Percentiles rank a stretch among this genome's conserved stretches.
These are phyloP conservation scores for Heteromormyrus szaboi DNA, from an alignment of 2,797 vertebrate genomes.

Conservation along the genomic window DNA sequence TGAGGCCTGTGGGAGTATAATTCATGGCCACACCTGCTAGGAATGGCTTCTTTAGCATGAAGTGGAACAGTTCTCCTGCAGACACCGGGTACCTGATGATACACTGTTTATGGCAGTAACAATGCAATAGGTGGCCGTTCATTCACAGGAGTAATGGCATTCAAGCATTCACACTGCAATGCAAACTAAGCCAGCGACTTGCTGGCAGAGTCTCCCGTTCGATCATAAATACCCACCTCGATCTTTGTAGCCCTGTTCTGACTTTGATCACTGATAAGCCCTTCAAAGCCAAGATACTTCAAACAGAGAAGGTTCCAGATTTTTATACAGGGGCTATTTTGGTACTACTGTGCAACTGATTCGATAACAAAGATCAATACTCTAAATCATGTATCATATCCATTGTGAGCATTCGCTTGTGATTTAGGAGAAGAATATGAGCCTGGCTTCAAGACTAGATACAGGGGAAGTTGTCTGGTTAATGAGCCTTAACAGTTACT, in stretches of 20 bases:
- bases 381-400: conserved; percentile 55
- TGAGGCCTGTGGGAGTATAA: neutral
- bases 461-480: conserved; percentile 37
- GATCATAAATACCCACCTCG: conserved; percentile 39
- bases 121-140: neutral
- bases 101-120: neutral
- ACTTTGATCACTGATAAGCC: conserved; percentile 65
- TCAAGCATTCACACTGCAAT: neutral
- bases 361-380: conserved; percentile 60
- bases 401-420: conserved; percentile 29
- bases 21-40: neutral
- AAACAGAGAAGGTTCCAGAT: conserved; percentile 46
- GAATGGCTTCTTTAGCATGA: neutral
- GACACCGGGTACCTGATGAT: neutral
- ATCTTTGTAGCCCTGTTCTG: conserved; percentile 45
- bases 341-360: conserved; percentile 47
- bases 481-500: conserved; percentile 44
- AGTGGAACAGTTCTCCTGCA: neutral
- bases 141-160: neutral
- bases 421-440: conserved; percentile 49
- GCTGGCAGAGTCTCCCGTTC: conserved; percentile 36
- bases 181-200: neutral
- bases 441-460: conserved; percentile 40
- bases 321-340: conserved; percentile 47
- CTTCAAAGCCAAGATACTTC: conserved; percentile 60